Conservation (phyloP, 1,140 invertebrate species). For the Eulimnadia texana region DNA sequence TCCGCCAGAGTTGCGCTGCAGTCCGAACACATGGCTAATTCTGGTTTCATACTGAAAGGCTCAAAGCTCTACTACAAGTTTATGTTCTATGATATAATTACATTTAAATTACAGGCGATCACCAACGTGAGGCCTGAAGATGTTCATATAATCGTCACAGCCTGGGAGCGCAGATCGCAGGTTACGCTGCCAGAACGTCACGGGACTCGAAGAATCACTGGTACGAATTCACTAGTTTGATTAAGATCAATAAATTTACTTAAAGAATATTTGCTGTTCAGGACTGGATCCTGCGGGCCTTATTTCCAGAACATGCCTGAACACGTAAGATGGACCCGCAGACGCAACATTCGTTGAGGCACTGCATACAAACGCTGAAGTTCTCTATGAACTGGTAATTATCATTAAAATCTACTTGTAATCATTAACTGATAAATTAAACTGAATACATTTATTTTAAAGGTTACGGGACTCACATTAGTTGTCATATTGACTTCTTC, state of each 20-base stretch:
- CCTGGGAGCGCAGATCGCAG: background rate
- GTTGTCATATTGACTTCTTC: constrained; percentile 9
- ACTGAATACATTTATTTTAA: background rate
- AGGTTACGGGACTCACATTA: background rate
- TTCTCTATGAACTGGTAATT: background rate
- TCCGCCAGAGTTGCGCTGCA: too few relatives aligned
- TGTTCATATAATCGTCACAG: background rate
- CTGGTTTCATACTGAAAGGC: too few relatives aligned
- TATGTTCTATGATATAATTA: too few relatives aligned
- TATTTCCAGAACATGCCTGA: background rate
- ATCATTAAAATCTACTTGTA: background rate
- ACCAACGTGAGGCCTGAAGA: background rate
- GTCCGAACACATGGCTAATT: too few relatives aligned
- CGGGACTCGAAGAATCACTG: background rate
- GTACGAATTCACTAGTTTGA: background rate
- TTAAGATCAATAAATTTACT: background rate
- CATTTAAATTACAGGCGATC: too few relatives aligned
- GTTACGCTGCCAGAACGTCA: background rate
- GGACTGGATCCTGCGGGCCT: background rate
- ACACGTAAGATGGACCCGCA: background rate
- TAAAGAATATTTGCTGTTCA: background rate
- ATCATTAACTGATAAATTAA: too few relatives aligned
- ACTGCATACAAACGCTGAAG: background rate
- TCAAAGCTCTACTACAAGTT: too few relatives aligned
- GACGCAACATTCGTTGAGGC: background rate